Conservation (phyloP, 2,113 vertebrate species). For the Takifugu flavidus region DNA sequence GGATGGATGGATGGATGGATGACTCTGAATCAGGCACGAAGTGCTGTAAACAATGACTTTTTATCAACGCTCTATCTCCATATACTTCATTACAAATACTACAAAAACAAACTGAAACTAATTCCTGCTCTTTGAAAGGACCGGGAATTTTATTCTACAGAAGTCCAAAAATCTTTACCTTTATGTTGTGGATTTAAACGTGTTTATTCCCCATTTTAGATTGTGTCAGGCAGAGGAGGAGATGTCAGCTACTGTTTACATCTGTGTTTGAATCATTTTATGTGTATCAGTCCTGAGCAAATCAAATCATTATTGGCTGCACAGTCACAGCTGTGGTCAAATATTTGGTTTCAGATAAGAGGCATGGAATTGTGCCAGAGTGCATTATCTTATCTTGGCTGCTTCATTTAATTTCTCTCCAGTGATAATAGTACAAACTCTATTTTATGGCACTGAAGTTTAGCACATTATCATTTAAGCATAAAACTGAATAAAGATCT, state of each 20-base stretch:
- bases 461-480: slow-evolving; percentile 1
- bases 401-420: slow-evolving; percentile 12
- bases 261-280: slow-evolving; percentile 30
- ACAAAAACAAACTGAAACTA: no score
- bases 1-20: no score
- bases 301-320: slow-evolving; percentile 53
- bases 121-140: no score
- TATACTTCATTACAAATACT: no score
- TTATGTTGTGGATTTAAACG: no score
- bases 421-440: slow-evolving; percentile 7
- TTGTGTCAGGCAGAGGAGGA: slow-evolving; percentile 3
- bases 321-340: slow-evolving; percentile 53
- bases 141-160: background rate
- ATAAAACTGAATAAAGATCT: background rate
- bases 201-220: no score
- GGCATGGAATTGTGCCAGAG: slow-evolving; percentile 33
- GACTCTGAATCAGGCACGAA: no score
- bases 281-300: slow-evolving; percentile 47
- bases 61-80: no score
- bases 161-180: background rate
- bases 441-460: slow-evolving; percentile 7
- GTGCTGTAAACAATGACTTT: no score
- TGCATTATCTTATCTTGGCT: slow-evolving; percentile 35
- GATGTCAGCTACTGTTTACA: slow-evolving; percentile 8
- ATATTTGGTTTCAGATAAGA: slow-evolving; percentile 69